phyloP scores from a whole-genome alignment of 2,888 invertebrate genomes.

The Ditula angustiorana region DNA sequence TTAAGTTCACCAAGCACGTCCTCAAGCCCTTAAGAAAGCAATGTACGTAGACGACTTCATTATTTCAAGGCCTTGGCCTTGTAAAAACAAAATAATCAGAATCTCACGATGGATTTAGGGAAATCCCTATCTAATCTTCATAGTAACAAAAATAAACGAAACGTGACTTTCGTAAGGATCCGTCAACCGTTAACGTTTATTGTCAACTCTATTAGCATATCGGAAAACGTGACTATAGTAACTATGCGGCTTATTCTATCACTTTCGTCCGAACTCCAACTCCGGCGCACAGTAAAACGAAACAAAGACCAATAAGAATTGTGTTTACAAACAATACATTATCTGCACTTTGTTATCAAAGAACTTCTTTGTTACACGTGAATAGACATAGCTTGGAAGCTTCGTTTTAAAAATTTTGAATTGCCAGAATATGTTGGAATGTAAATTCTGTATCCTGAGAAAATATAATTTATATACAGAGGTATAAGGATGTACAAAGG shows the following conservation, averaged over 20 bases:
- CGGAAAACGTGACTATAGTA: constrained; percentile 11
- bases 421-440: too few relatives aligned
- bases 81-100: not conserved
- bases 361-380: constrained; percentile 5
- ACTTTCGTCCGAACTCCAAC: not conserved
- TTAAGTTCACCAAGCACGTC: too few relatives aligned
- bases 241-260: not conserved
- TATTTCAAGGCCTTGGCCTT: too few relatives aligned
- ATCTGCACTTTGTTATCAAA: not conserved
- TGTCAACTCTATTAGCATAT: constrained; percentile 17
- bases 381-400: not conserved
- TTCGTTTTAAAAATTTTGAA: not conserved
- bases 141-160: not conserved
- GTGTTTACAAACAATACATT: constrained; percentile 23
- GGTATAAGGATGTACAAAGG: too few relatives aligned
- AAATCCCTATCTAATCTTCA: not conserved
- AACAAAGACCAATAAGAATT: constrained; percentile 30
- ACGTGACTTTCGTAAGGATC: not conserved
- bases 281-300: not conserved
- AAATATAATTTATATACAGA: too few relatives aligned
- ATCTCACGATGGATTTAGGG: not conserved
- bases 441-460: too few relatives aligned
- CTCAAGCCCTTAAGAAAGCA: too few relatives aligned
- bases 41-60: too few relatives aligned
- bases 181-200: not conserved